These are phyloP conservation scores for Smithornis capensis DNA, from an alignment of 2,113 vertebrate species.

Conservation along the genomic window DNA sequence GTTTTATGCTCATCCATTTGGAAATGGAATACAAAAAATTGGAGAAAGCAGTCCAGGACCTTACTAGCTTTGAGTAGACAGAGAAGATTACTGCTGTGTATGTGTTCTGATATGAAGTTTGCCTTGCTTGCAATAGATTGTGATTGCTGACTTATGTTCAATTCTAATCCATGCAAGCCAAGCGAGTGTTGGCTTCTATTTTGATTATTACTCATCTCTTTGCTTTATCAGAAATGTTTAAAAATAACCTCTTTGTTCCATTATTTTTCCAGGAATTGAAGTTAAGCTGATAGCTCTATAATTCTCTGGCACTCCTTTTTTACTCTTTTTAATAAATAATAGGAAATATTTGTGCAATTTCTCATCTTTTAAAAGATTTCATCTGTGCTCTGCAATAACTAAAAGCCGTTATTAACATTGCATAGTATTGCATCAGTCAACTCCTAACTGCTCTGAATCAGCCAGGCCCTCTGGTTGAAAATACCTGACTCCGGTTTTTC, in stretches of 20 bases:
- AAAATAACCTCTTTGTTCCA: neutral
- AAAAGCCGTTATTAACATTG: neutral
- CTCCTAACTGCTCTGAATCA: neutral
- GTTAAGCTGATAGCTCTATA: neutral
- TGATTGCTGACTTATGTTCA: neutral
- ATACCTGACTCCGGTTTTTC: neutral
- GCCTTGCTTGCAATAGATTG: neutral
- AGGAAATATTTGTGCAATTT: neutral
- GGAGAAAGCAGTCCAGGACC: neutral
- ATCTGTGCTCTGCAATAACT: neutral
- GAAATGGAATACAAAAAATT: neutral
- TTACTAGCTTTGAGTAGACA: neutral
- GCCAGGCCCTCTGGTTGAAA: neutral
- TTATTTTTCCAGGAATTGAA: slow-evolving; percentile 26
- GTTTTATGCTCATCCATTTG: neutral
- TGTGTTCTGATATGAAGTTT: neutral
- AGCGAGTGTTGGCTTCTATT: neutral
- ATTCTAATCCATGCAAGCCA: neutral
- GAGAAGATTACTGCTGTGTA: neutral
- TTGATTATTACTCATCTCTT: neutral
- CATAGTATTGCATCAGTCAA: neutral
- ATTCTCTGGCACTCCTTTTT: neutral
- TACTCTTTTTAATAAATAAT: neutral
- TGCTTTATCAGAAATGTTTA: slow-evolving; percentile 4
- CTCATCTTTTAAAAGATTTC: neutral